Evolutionary conservation across 2,113 vertebrate genomes (phyloP), one percentile per base, ranked within the genome.

Genomic region (Datnioides undecimradiatus): DNA sequence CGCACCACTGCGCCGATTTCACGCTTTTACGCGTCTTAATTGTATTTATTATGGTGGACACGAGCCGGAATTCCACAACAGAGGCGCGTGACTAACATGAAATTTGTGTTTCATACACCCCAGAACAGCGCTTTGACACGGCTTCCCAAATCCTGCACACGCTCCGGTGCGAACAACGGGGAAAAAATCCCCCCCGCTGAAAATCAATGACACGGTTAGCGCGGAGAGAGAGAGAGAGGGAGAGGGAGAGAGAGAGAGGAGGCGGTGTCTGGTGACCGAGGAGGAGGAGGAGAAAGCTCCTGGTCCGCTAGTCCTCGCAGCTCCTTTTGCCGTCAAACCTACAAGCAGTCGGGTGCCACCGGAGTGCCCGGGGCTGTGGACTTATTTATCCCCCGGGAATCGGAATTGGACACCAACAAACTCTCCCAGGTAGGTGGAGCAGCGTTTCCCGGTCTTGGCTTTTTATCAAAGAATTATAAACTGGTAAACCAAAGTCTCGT

Each of bases 261-360:
- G 89, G 91, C 89, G 91, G 91, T 76, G 91, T 91, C 87, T 91
- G 36, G 67, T 86, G 77, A 87, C 55, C 16, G 76, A 78, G 75
- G 77, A 82, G 91, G 85, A 81, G 91, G 85, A 88, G 87, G 83
- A 89, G 90, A 83, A 89, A 87, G 80, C 85, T 76, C 64, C 80
- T 4, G 79, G 79, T 82, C 63, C 45, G 23, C 67, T 76, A 38
- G 17, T 87, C 60, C 71, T 77, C 71, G 34, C 86, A 71, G 73
- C 63, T 88, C 63, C 36, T 70, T 82, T 71, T 46, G 2, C 89
- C 33, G 60, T 90, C 80, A 80, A 29, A 52, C 68, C 76, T 78
- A 54, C 55, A 6, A 74, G 63, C 80, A 76, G 83, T 88, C 77
- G 78, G 89, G 82, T 73, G 49, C 79, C 81, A 57, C 76, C 76